Evolutionary conservation across 2,888 invertebrate genomes (phyloP).

Genomic region (Chesias legatella): DNA sequence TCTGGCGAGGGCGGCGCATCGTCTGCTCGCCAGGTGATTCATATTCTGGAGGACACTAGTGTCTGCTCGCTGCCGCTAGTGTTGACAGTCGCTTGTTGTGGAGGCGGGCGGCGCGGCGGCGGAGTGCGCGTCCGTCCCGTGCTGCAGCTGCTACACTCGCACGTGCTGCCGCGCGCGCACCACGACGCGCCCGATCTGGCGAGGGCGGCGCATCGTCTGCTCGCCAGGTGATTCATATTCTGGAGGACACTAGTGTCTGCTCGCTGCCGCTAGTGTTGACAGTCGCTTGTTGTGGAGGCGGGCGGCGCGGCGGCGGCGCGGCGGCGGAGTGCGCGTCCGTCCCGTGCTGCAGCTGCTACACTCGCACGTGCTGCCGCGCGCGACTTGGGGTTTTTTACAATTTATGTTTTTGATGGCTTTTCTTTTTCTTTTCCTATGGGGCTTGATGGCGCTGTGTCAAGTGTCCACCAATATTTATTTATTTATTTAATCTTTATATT

Average conservation of each 20-base stretch:
- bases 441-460: no score
- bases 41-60: no score
- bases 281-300: conserved; percentile 65
- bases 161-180: conserved; percentile 54
- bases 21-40: conserved; percentile 56
- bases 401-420: no score
- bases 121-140: conserved; percentile 66
- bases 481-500: no score
- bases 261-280: conserved; percentile 28
- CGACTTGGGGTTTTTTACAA: no score
- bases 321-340: conserved; percentile 66
- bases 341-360: conserved; percentile 62
- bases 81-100: conserved; percentile 52
- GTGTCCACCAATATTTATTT: no score
- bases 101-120: conserved; percentile 61
- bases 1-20: conserved; percentile 60
- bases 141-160: conserved; percentile 60
- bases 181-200: conserved; percentile 52
- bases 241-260: no score
- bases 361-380: conserved; percentile 58
- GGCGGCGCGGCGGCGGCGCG: conserved; percentile 43
- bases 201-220: conserved; percentile 61
- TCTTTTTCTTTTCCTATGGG: no score
- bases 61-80: conserved; percentile 24
- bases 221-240: conserved; percentile 45